These are phyloP conservation scores for Limonius californicus DNA, from an alignment of 1,140 invertebrate genomes.

Conservation along the genomic window DNA sequence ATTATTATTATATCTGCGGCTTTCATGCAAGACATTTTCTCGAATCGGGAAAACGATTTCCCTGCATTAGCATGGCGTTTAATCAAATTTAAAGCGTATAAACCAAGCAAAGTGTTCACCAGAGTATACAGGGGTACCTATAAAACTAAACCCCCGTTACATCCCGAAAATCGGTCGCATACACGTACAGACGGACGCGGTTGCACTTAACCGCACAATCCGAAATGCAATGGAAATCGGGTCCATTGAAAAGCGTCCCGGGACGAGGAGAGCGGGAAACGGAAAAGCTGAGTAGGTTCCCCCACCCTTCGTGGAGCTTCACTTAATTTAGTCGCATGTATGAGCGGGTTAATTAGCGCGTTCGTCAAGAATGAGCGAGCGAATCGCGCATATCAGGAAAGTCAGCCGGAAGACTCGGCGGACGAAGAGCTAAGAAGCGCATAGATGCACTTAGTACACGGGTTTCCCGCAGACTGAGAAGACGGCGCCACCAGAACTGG, in stretches of 20 bases:
- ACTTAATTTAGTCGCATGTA: conserved; percentile 30
- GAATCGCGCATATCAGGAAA: conserved; percentile 34
- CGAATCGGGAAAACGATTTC: too few species aligned
- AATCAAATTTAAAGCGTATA: too few species aligned
- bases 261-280: neutral
- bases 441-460: conserved; percentile 48
- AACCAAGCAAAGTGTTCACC: too few species aligned
- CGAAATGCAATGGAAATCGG: neutral
- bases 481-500: conserved; percentile 41
- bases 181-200: neutral
- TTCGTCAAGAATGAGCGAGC: conserved; percentile 16
- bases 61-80: too few species aligned
- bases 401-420: conserved; percentile 47
- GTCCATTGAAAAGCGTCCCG: neutral
- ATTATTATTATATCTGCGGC: too few species aligned
- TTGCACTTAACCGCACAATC: neutral
- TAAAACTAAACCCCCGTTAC: too few species aligned
- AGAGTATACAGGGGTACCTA: too few species aligned
- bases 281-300: neutral
- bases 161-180: too few species aligned
- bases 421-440: conserved; percentile 35
- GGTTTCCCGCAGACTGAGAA: conserved; percentile 49
- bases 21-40: too few species aligned
- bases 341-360: conserved; percentile 29
- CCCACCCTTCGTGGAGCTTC: neutral